Evolutionary conservation across 30 jellyfish, hydroid and myxozoan species (phyloP).

Genomic region (Hydractinia symbiolongicarpus): DNA sequence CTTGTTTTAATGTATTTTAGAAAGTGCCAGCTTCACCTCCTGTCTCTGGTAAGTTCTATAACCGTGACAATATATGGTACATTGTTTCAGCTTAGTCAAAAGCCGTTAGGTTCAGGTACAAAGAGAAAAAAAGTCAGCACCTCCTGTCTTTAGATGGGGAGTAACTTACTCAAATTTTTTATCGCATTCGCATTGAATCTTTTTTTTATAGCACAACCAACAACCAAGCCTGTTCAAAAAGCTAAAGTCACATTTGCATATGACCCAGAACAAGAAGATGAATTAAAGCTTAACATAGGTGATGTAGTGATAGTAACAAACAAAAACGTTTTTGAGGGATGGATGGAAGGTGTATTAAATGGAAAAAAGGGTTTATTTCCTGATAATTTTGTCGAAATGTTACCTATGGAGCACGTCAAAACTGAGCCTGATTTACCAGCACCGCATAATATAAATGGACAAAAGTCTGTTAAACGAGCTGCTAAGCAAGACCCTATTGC

Average conservation of each 20-base stretch:
- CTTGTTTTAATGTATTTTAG: too few species aligned
- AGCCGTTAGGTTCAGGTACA: too few species aligned
- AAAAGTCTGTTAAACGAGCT: conserved; percentile 26
- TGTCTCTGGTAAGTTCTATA: too few species aligned
- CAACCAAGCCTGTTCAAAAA: conserved; percentile 34
- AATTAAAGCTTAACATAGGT: conserved; percentile 55
- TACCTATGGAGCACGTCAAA: conserved; percentile 19
- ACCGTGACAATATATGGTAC: too few species aligned
- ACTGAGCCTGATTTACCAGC: conserved; percentile 18
- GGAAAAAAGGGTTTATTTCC: conserved; percentile 84
- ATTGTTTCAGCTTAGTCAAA: too few species aligned
- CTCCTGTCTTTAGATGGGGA: too few species aligned
- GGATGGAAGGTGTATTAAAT: conserved; percentile 74
- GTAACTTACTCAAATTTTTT: too few species aligned
- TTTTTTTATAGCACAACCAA: not conserved
- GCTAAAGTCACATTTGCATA: conserved; percentile 62
- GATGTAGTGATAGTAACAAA: conserved; percentile 43
- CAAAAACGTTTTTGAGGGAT: conserved; percentile 58
- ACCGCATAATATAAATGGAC: not conserved
- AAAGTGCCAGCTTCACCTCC: too few species aligned
- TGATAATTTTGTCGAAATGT: conserved; percentile 63
- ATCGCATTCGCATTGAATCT: too few species aligned
- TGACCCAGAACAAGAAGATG: conserved; percentile 61
- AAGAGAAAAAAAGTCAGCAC: too few species aligned
- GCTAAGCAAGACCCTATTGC: conserved; percentile 33